Conservation (phyloP, 2,797 vertebrate species). For the Enteromius treurensis region DNA sequence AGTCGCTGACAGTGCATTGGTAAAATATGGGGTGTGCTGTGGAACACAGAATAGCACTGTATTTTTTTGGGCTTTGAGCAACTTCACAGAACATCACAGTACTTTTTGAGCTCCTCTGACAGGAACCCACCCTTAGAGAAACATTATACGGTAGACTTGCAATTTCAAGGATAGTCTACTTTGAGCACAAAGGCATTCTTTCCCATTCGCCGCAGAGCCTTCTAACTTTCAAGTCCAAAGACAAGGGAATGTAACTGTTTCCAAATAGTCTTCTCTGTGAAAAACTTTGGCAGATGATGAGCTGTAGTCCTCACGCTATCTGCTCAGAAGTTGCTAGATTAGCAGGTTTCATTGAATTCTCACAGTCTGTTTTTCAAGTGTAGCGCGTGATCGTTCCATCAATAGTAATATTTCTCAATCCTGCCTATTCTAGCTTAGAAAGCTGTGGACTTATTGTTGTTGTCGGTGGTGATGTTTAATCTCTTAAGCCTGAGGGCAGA, state of each 20-base stretch:
- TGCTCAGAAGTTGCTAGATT: conserved; percentile 42
- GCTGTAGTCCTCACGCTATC: conserved; percentile 6
- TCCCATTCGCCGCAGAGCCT: background rate
- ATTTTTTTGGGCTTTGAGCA: conserved; percentile 21
- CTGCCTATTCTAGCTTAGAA: conserved; percentile 64
- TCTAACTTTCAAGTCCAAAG: conserved; percentile 13
- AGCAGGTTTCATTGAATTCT: conserved; percentile 41
- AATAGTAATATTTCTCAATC: conserved; percentile 63
- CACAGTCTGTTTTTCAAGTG: conserved; percentile 39
- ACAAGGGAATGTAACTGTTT: conserved; percentile 24
- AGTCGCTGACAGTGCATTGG: conserved; percentile 19
- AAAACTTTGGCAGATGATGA: conserved; percentile 9
- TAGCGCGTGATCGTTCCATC: conserved; percentile 46
- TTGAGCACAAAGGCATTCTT: conserved; percentile 32
- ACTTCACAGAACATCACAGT: conserved; percentile 17
- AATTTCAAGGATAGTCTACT: conserved; percentile 33
- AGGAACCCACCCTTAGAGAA: conserved; percentile 40
- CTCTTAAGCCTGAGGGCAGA: conserved; percentile 29
- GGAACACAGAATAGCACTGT: conserved; percentile 20
- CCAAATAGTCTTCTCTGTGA: conserved; percentile 14
- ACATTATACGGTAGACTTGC: conserved; percentile 25
- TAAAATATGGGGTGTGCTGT: conserved; percentile 27
- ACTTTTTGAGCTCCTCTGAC: conserved; percentile 33
- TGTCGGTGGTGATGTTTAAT: conserved; percentile 22
- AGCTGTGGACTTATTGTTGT: conserved; percentile 56